Evolutionary conservation across 2,113 vertebrate genomes (phyloP), one percentile per base, ranked within the genome.

Genomic region (Gobio gobio): DNA sequence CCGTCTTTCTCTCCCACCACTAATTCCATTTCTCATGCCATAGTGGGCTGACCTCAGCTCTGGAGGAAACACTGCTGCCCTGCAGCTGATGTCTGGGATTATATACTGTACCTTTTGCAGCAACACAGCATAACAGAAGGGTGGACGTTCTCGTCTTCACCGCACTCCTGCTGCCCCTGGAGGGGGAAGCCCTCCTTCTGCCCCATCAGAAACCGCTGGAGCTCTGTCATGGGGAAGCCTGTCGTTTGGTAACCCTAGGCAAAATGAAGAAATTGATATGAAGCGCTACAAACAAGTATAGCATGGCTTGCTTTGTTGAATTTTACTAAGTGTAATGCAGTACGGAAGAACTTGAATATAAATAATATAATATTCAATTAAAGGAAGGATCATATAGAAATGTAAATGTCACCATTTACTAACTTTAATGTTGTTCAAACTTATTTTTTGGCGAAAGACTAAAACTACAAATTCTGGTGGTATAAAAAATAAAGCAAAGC

Each of bases 181-280:
- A 36, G 70, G 70, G 84, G 78, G 61, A 91, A 80, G 78, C 49
- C 47, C 33, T 92, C 92, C 7, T 87, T 89, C 24, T 87, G 91
- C 10, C 94, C 95, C 87, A 90, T 94, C 24, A 98, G 92, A 90
- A 99, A 99, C 92, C 94, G 94, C 43, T 96, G 96, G 79, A 99
- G 94, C 84, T 98, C 97, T 0, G 98, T 99, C 90, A 92, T 83
- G 1, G 97, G 97, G 92, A 98, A 96, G 3, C 96, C 97, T 81
- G 95, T 93, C 84, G 93, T 94, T 85, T 98, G 97, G 84, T 97
- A 98, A 89, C 96, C 97, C 97, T 99, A 84, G 80, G 5, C n/a
- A 73, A 86, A 36, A 78, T 26, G 16, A 59, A 40, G 59, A 64
- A 43, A 49, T 5, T 54, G 13, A 85, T 36, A 26, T 56, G 4